phyloP scores from a whole-genome alignment of 2,113 vertebrate species.

The Peucedramus taeniatus region DNA sequence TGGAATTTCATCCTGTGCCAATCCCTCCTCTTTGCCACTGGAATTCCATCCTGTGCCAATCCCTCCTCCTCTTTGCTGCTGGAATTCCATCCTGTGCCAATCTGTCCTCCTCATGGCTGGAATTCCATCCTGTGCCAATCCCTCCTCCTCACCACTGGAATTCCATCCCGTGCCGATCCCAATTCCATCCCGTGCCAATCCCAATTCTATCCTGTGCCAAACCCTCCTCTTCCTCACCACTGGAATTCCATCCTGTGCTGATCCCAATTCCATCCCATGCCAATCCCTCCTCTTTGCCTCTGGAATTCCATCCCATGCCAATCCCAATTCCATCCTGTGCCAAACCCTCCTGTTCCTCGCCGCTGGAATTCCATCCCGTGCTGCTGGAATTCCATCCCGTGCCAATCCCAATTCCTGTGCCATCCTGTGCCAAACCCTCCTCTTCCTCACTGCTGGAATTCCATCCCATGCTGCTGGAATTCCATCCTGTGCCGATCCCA shows the following conservation, averaged over 20 bases:
- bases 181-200: too few relatives aligned
- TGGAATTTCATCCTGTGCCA: neutral
- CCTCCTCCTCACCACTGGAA: too few relatives aligned
- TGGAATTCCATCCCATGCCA: fast-evolving
- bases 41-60: too few relatives aligned
- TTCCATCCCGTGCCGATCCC: too few relatives aligned
- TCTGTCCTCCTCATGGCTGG: too few relatives aligned
- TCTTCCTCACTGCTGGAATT: too few relatives aligned
- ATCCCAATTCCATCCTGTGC: neutral
- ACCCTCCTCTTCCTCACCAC: neutral
- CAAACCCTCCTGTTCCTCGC: neutral
- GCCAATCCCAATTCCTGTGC: neutral
- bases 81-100: too few relatives aligned
- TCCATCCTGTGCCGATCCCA: neutral
- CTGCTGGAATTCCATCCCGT: neutral
- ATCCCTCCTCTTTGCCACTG: too few relatives aligned
- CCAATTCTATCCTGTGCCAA: neutral
- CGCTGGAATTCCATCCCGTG: neutral
- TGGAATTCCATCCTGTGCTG: too few relatives aligned
- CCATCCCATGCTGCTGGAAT: neutral
- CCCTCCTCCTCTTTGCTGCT: too few relatives aligned
- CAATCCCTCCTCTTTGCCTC: neutral
- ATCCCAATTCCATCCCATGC: neutral
- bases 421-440: neutral
- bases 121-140: too few relatives aligned